These are phyloP conservation scores for Drosophila tanythrix DNA, from an alignment of 2,888 invertebrate genomes.

Conservation along the genomic window DNA sequence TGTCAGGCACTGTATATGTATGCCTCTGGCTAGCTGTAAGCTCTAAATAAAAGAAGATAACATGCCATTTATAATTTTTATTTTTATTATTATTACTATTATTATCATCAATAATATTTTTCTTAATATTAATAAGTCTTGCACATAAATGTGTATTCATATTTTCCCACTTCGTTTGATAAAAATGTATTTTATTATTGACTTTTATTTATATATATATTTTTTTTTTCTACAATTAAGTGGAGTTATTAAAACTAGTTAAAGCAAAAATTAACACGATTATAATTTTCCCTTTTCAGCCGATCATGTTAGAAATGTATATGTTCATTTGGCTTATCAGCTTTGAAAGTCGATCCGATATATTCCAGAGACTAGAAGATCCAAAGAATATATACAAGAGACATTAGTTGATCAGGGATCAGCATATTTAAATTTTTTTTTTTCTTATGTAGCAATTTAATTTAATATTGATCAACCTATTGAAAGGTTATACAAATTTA, in stretches of 20 bases:
- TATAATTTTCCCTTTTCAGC: background rate
- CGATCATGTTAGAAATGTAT: background rate
- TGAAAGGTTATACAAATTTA: too few species aligned
- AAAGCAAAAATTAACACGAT: background rate
- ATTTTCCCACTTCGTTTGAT: too few species aligned
- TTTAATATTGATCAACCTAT: too few species aligned
- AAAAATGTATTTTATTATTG: too few species aligned
- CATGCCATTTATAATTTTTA: background rate
- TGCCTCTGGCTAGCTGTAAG: too few species aligned
- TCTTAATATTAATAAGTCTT: too few species aligned
- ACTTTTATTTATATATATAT: too few species aligned
- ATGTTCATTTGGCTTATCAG: background rate
- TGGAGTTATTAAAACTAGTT: background rate
- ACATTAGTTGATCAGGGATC: background rate
- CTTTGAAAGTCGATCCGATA: background rate
- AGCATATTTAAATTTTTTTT: background rate
- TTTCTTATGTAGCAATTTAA: too few species aligned
- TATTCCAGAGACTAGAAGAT: background rate
- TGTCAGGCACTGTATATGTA: too few species aligned
- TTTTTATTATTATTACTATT: background rate
- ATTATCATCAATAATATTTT: background rate
- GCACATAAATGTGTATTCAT: too few species aligned
- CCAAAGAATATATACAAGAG: background rate
- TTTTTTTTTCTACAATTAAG: background rate
- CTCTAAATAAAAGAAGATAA: too few species aligned